These are phyloP conservation scores for Gymnosoma rotundatum DNA, from an alignment of 2,888 invertebrate species.

Conservation along the genomic window DNA sequence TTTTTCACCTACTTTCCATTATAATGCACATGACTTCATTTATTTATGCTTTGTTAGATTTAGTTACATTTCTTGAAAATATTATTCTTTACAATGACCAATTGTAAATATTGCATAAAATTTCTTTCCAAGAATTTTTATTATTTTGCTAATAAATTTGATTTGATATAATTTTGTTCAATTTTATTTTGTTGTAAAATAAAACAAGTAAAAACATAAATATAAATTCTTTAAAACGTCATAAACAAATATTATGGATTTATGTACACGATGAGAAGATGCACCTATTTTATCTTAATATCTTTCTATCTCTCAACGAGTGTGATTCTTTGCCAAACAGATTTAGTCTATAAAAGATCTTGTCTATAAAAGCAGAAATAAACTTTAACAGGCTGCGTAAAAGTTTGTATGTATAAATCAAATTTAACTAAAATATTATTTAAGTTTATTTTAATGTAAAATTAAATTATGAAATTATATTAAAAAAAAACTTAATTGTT, in stretches of 20 bases:
- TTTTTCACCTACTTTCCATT: too few species aligned
- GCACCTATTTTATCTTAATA: not conserved
- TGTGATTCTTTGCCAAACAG: slow-evolving; percentile 24
- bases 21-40: too few species aligned
- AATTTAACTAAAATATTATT: too few species aligned
- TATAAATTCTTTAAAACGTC: slow-evolving; percentile 13
- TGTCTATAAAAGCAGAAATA: not conserved
- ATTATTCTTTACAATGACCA: not conserved
- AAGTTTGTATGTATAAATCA: too few species aligned
- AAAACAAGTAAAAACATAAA: slow-evolving; percentile 21
- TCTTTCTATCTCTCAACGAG: not conserved
- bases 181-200: not conserved
- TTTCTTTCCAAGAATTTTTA: not conserved
- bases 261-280: not conserved
- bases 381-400: too few species aligned
- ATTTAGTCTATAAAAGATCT: slow-evolving; percentile 50
- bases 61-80: not conserved
- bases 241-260: slow-evolving; percentile 29
- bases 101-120: slow-evolving; percentile 14
- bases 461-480: too few species aligned
- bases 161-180: slow-evolving; percentile 23
- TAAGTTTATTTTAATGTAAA: too few species aligned
- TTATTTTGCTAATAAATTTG: slow-evolving; percentile 41
- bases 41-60: too few species aligned
- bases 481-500: too few species aligned